These are phyloP conservation scores for Drosophila insularis DNA, from an alignment of 1,140 invertebrate species.

Conservation along the genomic window DNA sequence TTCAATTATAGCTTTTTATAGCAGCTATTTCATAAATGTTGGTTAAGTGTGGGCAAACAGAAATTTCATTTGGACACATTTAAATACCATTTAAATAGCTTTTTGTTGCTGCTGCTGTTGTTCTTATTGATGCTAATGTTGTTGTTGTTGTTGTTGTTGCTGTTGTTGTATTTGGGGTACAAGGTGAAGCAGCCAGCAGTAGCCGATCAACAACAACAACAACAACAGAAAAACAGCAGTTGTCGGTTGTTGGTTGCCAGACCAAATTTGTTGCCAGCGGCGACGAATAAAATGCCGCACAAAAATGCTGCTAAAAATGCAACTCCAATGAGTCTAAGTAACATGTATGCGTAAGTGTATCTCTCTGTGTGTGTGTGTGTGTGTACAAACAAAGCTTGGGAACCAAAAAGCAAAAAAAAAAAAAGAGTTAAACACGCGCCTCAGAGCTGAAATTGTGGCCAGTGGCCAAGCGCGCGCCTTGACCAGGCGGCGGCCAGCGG, in stretches of 20 bases:
- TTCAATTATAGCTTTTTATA: constrained; percentile 35
- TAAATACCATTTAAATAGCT: constrained; percentile 82
- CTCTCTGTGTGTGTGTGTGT: constrained; percentile 5
- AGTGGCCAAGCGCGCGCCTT: constrained; percentile 57
- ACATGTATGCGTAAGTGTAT: neutral
- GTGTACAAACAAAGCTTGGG: constrained; percentile 68
- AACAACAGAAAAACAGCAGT: constrained; percentile 31
- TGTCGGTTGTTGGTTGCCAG: constrained; percentile 25
- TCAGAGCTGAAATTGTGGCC: constrained; percentile 33
- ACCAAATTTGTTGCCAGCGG: constrained; percentile 76
- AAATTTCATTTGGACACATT: constrained; percentile 80
- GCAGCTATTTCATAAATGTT: constrained; percentile 43
- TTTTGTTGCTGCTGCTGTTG: constrained; percentile 18
- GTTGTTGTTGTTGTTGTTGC: neutral
- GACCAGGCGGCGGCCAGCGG: constrained; percentile 36
- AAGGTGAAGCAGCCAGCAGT: constrained; percentile 64
- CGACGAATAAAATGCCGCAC: constrained; percentile 75
- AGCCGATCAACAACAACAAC: constrained; percentile 23
- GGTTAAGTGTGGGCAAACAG: constrained; percentile 66
- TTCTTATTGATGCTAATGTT: neutral
- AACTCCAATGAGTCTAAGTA: constrained; percentile 67
- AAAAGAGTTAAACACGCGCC: constrained; percentile 75
- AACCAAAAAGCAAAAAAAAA: constrained; percentile 44
- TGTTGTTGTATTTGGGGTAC: constrained; percentile 46
- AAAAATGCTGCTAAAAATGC: constrained; percentile 80